Evolutionary conservation across 2,888 invertebrate genomes (phyloP).

Genomic region (Lepidocyrtoides sp.): DNA sequence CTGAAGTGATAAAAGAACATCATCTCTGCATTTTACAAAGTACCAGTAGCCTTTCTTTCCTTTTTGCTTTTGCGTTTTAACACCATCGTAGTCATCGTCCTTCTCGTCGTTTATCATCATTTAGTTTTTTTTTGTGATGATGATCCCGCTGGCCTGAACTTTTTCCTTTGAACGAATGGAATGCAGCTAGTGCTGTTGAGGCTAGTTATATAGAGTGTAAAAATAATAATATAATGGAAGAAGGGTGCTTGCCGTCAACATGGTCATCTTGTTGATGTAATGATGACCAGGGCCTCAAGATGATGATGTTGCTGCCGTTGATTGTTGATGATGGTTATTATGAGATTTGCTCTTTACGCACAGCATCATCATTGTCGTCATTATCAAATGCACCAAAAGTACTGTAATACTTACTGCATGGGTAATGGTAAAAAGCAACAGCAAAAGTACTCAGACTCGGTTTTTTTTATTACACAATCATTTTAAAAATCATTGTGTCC

Average conservation of each 20-base stretch:
- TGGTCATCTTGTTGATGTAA: slow-evolving; percentile 6
- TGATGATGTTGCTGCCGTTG: no score
- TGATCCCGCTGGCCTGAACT: slow-evolving; percentile 4
- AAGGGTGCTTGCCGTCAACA: slow-evolving; percentile 38
- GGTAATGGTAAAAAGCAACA: not conserved
- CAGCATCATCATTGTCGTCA: slow-evolving; percentile 11
- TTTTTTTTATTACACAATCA: not conserved
- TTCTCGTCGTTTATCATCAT: slow-evolving; percentile 85
- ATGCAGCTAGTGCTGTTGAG: slow-evolving; percentile 12
- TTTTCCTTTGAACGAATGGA: not conserved
- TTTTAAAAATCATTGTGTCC: not conserved
- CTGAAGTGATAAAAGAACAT: not conserved
- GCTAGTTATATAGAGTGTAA: no score
- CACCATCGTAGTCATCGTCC: not conserved
- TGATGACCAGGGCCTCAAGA: slow-evolving; percentile 39
- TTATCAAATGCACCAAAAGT: slow-evolving; percentile 36
- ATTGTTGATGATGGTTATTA: slow-evolving; percentile 1
- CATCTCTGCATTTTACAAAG: not conserved
- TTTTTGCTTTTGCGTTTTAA: not conserved
- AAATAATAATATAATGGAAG: not conserved
- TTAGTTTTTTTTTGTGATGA: slow-evolving; percentile 62
- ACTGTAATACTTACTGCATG: no score
- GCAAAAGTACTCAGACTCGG: not conserved
- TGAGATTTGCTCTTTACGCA: slow-evolving; percentile 47
- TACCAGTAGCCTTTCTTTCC: slow-evolving; percentile 10